phyloP scores from a whole-genome alignment of 2,797 vertebrate genomes.

The Todus mexicanus region DNA sequence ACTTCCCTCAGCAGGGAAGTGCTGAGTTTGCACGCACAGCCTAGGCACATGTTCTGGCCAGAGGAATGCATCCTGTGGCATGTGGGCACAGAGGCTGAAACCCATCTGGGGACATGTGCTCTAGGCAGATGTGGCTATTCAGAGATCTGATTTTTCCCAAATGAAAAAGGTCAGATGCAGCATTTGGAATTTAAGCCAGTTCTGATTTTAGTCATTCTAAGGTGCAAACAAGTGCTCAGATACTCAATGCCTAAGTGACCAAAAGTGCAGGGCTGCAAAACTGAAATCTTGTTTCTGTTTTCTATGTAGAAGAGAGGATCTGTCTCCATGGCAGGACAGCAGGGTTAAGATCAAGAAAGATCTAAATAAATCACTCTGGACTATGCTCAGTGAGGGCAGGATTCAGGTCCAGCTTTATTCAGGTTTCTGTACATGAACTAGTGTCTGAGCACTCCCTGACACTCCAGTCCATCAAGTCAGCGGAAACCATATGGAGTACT shows the following conservation, averaged over 20 bases:
- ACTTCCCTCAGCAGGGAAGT: background rate
- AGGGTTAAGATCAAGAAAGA: background rate
- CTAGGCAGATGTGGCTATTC: background rate
- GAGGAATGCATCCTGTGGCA: background rate
- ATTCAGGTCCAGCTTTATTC: background rate
- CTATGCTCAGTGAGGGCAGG: background rate
- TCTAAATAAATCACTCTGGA: background rate
- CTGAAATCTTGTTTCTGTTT: background rate
- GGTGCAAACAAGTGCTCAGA: background rate
- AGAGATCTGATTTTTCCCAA: background rate
- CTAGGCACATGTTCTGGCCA: background rate
- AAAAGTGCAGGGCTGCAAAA: background rate
- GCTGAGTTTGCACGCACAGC: background rate
- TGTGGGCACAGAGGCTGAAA: background rate
- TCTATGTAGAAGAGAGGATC: background rate
- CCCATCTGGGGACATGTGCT: fast-evolving
- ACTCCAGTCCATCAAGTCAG: background rate
- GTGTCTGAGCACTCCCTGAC: background rate
- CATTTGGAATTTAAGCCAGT: background rate
- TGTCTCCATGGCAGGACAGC: background rate
- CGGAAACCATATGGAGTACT: background rate
- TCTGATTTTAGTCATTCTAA: background rate
- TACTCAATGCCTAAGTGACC: background rate
- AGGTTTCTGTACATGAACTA: background rate
- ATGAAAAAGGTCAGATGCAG: background rate